Evolutionary conservation across 2,888 invertebrate species (phyloP), one percentile per base, ranked within the genome.

Genomic region (Alentia gelatinosa): DNA sequence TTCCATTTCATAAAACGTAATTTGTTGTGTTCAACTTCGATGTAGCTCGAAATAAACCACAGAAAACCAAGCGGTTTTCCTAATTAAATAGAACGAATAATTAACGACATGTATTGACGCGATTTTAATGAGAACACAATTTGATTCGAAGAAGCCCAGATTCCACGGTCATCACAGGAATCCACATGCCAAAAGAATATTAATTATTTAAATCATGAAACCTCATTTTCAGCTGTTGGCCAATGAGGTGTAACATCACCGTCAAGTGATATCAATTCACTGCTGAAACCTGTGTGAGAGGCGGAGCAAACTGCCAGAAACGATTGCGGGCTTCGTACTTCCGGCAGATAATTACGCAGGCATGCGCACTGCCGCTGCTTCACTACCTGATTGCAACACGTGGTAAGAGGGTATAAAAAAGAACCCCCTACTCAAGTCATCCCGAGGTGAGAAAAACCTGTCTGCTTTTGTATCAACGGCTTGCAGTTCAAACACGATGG

Each of bases 181-280:
- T n/a, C n/a, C n/a, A n/a, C n/a, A n/a, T n/a, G n/a, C n/a, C n/a
- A 56, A 19, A 56, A 68, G 33, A 68, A 68, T 15, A 68, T 68
- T 68, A 26, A 68, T 68, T 68, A 68, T 68, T 26, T 12, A 68
- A 68, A 68, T 68, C 12, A 68, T 4, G 33, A 12, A 68, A 30
- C 33, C 68, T 30, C 33, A 12, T 68, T 68, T 19, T 26, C 12
- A 30, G 30, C 12, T 68, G 30, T 68, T 68, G 68, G n/a, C 33
- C 68, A 68, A 68, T 68, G 26, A 30, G 12, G 68, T 68, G 68
- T 30, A 68, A 68, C 26, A 68, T 4, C n/a, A 26, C 68, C 33
- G 68, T 68, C 68, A 68, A 68, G 68, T 68, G 68, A 68, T 68
- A 30, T 68, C 68, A 68, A 68, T 30, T 68, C 68, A 68, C 68